Base-by-base conservation (phyloP, 2,113 vertebrate species). In the Scytalopus superciliaris region DNA sequence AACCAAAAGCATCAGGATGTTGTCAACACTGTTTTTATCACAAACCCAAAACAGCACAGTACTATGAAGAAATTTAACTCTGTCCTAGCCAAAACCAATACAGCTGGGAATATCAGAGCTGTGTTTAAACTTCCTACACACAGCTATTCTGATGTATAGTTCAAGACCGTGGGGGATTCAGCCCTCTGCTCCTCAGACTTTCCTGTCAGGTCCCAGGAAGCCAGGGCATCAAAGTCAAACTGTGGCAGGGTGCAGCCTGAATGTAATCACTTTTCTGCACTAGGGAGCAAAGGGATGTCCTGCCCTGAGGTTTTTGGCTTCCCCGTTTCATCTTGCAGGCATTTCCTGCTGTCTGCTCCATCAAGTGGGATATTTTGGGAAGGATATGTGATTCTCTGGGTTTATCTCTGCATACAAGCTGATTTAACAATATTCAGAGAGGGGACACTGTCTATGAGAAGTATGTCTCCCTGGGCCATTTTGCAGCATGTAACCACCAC, bases 391-490 rank as follows among this genome's bases (percentile, higher is more conserved):
- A 42, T 63, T 15, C 19, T 8, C 22, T 7, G 7, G 13, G 39
- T 12, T 4, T 18, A 19, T 44, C 45, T 52, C 28, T 60, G 35
- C 31, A 33, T 63, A 56, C 16, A 75, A 25, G 24, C 28, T 63
- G 55, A 45, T 78, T 77, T 44, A 68, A 50, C 47, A 63, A 12
- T 16, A 25, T 62, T 53, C 35, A 63, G 57, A 76, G 62, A 62
- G n/a, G 25, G 11, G 9, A 40, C n/a, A 37, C 35, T 1, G 7
- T 57, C 62, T n/a, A 0, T 24, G 57, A 83, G 40, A 2, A 73
- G 50, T 24, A 68, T 42, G 21, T 40, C 16, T 84, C 42, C 23
- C 17, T 1, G 2, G 14, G 27, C 22, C 28, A 35, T 33, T 35
- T 47, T 69, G n/a, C 47, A 45, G 31, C 33, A 23, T n/a, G 22